A percentile compares a stretch with the other conserved stretches of the same genome.
These are phyloP conservation scores for Oncopodura yosiiana DNA, from an alignment of 1,140 invertebrate species.

Conservation along the genomic window DNA sequence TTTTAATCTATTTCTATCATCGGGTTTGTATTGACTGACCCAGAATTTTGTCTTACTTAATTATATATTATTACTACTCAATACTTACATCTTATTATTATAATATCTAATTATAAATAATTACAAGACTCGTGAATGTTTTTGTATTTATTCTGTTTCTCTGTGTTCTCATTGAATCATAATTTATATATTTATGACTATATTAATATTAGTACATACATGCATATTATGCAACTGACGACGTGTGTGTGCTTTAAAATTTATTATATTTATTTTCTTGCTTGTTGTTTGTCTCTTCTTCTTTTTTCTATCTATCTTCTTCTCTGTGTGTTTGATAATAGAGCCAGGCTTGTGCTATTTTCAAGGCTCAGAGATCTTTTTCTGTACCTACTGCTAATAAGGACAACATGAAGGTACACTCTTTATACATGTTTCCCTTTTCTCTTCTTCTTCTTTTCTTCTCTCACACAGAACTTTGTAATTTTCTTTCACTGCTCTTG, in stretches of 20 bases:
- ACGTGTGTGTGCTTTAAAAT: not conserved
- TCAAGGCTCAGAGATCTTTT: conserved; percentile 82
- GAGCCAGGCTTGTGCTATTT: conserved; percentile 58
- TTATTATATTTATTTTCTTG: not conserved
- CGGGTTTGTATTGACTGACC: too few relatives aligned
- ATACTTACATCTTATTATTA: too few relatives aligned
- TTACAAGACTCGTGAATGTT: too few relatives aligned
- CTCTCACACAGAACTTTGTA: not conserved
- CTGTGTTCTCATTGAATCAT: too few relatives aligned
- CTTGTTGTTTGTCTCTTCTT: conserved; percentile 15
- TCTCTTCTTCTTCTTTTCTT: conserved; percentile 1
- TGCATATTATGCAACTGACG: too few relatives aligned
- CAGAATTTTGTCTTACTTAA: too few relatives aligned
- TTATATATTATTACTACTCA: too few relatives aligned
- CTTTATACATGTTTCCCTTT: conserved; percentile 10
- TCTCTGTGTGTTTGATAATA: conserved; percentile 25
- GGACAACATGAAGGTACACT: conserved; percentile 34
- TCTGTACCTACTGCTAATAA: conserved; percentile 74
- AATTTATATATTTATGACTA: too few relatives aligned
- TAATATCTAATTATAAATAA: too few relatives aligned
- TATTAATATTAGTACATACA: too few relatives aligned
- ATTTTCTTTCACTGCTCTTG: not conserved
- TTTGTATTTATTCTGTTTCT: too few relatives aligned
- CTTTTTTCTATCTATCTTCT: conserved; percentile 22
- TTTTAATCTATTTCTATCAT: too few relatives aligned